Evolutionary conservation across 2,888 invertebrate genomes (phyloP), one percentile per base, ranked within the genome.

Genomic region (Ashinkailepas kermadecensis): DNA sequence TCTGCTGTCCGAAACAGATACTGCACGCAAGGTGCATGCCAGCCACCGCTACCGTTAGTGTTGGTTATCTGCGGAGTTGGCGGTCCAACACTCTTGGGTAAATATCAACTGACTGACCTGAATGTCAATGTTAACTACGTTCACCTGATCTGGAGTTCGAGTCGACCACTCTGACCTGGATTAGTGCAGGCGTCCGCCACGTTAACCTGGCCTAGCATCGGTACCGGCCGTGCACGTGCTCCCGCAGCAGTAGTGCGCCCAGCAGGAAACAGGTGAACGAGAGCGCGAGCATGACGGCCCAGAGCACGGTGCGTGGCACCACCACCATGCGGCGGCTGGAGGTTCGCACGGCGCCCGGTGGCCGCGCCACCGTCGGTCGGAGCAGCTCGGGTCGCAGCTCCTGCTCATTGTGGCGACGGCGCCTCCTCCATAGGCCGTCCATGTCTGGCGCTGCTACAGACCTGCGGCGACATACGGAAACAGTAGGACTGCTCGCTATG

Each of bases 241-340:
- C 74, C 54, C 74, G 54, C 74, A 74, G 74, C 54, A 74, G 54
- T 54, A 74, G 74, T 54, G 74, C 74, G 18, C 74, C 74, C 18
- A 74, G 74, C 74, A 74, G 74, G 74, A 74, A 74, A 54, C 74
- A 74, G 54, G 74, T 74, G 74, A 74, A 74, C 54, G 74, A 74
- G 54, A 74, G 74, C 15, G 74, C 25, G 54, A 74, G 39, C 74
- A 74, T 8, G 18, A 74, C 13, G 21, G 18, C 39, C 74, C 74
- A 74, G 54, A 74, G 74, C 54, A 74, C 15, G 54, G 54, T 0
- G 54, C 74, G 74, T 6, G 74, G 74, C 54, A 74, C 7, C 74
- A 74, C 74, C 39, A 54, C 54, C 74, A 54, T 54, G 9, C 74
- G 39, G 39, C 74, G 74, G 74, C 15, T 25, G 74, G 54, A 6